Conservation (phyloP, 2,888 invertebrate species). For the Pantelozetes paolii region DNA sequence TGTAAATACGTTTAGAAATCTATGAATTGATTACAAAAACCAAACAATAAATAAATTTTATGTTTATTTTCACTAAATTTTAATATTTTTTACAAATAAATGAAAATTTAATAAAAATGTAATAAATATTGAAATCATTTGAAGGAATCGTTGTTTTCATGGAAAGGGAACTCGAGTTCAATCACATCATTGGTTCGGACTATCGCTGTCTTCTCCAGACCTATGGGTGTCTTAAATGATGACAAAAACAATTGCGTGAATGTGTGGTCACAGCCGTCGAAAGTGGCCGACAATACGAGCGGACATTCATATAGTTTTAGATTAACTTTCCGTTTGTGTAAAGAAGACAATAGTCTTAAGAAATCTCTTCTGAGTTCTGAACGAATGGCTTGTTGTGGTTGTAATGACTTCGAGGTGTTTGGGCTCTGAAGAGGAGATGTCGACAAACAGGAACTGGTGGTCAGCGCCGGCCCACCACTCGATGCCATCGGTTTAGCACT, state of each 20-base stretch:
- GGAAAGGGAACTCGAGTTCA: constrained; percentile 1
- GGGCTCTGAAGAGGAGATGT: constrained; percentile 13
- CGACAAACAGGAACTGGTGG: not conserved
- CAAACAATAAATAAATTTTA: too few relatives aligned
- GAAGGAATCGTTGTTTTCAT: not conserved
- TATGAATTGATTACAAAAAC: too few relatives aligned
- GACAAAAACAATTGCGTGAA: not conserved
- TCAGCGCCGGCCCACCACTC: not conserved
- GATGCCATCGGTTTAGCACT: not conserved
- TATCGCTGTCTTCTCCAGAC: not conserved
- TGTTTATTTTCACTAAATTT: too few relatives aligned
- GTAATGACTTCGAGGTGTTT: not conserved
- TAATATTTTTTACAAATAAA: not conserved
- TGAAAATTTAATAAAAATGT: too few relatives aligned
- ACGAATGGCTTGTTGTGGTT: constrained; percentile 29
- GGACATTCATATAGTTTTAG: constrained; percentile 27
- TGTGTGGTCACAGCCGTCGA: constrained; percentile 13
- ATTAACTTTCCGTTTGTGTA: constrained; percentile 11
- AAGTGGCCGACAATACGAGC: constrained; percentile 14
- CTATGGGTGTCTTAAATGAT: constrained; percentile 12
- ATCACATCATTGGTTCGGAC: constrained; percentile 11
- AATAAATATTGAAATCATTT: too few relatives aligned
- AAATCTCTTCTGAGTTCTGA: constrained; percentile 14
- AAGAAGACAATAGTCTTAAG: constrained; percentile 4
- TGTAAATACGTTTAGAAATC: too few relatives aligned